Base-by-base conservation (phyloP, 2,797 vertebrate genomes). In the Avahi laniger region DNA sequence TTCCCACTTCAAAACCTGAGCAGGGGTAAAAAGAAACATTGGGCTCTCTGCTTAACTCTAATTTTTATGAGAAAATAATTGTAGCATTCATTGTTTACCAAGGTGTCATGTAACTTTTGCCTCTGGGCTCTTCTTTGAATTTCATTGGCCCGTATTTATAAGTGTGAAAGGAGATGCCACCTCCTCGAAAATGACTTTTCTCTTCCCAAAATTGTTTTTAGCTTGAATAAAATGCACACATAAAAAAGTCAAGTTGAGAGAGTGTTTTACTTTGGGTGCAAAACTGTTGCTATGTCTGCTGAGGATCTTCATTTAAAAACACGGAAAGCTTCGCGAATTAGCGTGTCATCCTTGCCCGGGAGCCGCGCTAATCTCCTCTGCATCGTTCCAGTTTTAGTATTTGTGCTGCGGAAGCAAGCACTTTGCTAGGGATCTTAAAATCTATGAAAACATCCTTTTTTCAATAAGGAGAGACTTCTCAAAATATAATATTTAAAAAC, bases 201-300 rank as follows among this genome's bases (percentile, higher is more conserved):
- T 0, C 7, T 73, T 90, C 22, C 24, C 22, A 24, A 46, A 48
- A 92, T 41, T 50, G 20, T 4, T 93, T 96, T 92, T 35, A 89
- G 33, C 52, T 54, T 95, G 90, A 92, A 96, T 80, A 10, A 92
- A 98, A 97, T 46, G 24, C 14, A 82, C 18, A 2, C n/a, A 41
- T 26, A 35, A 72, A 76, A 94, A 84, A 38, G 20, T 97, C 63
- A 94, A 95, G 22, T 6, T n/a, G 86, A 35, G 7, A 70, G 28
- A 91, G 4, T 50, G 12, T 79, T 88, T 96, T 73, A 7, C 33
- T 69, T 35, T 54, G 79, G 26, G 13, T 65, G 14, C 8, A 92
- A 93, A 97, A 97, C 48, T 18, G 0, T 43, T 94, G 13, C 15
- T 76, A 10, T n/a, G 48, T 79, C 35, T 72, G 4, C 75, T 61